These are phyloP conservation scores for Pelodiscus sinensis DNA, from an alignment of 2,113 vertebrate species.

Conservation along the genomic window DNA sequence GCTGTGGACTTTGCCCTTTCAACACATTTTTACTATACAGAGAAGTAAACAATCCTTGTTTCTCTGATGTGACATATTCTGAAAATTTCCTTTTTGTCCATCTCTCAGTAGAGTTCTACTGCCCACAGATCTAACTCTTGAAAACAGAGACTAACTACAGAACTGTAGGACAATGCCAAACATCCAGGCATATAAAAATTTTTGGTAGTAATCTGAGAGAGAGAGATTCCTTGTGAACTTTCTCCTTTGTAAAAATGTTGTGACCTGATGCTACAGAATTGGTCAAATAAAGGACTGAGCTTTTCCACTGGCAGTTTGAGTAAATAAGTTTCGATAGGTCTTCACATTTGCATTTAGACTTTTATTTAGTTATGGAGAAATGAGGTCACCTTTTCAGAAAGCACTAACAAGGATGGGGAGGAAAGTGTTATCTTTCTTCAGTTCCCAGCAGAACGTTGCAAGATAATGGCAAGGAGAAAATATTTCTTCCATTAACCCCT, in stretches of 20 bases:
- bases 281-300: constrained; percentile 33
- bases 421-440: constrained; percentile 63
- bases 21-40: background rate
- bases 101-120: background rate
- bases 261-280: constrained; percentile 52
- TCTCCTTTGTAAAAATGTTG: constrained; percentile 19
- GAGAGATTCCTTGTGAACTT: constrained; percentile 22
- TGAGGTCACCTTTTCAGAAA: constrained; percentile 76
- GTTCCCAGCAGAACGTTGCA: constrained; percentile 29
- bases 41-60: background rate
- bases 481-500: constrained; percentile 81
- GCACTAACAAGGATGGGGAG: constrained; percentile 56
- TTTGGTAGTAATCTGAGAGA: constrained; percentile 53
- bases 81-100: constrained; percentile 25
- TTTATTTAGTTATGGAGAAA: constrained; percentile 68
- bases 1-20: background rate
- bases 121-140: background rate
- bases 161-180: background rate
- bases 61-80: background rate
- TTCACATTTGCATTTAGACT: constrained; percentile 75
- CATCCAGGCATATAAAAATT: constrained; percentile 3
- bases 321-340: constrained; percentile 59
- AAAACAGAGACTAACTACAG: background rate
- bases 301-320: constrained; percentile 31
- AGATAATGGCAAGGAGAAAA: constrained; percentile 72